phyloP scores from a whole-genome alignment of 2,888 invertebrate species.

The Chelonus formosanus region DNA sequence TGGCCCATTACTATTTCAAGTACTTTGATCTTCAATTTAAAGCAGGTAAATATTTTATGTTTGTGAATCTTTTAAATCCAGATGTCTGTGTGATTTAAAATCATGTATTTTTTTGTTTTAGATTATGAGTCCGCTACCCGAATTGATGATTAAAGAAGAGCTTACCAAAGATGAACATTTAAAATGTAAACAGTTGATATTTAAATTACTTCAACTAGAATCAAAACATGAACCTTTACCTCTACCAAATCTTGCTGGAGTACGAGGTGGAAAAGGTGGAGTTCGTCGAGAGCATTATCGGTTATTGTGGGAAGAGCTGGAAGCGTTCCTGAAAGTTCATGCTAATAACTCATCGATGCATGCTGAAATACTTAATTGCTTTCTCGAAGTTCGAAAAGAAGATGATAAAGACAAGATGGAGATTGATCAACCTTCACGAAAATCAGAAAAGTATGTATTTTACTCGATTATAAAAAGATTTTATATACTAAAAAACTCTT shows the following conservation, averaged over 20 bases:
- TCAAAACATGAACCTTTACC: conserved; percentile 84
- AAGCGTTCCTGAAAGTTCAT: conserved; percentile 80
- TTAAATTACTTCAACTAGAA: conserved; percentile 82
- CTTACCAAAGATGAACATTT: conserved; percentile 86
- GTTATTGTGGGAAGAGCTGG: conserved; percentile 89
- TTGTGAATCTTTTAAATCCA: too few relatives aligned
- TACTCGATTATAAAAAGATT: too few relatives aligned
- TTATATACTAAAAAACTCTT: background rate
- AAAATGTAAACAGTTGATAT: conserved; percentile 86
- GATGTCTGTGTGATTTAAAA: too few relatives aligned
- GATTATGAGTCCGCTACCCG: conserved; percentile 83
- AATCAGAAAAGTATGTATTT: conserved; percentile 67
- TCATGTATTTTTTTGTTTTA: conserved; percentile 51
- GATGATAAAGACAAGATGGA: conserved; percentile 71
- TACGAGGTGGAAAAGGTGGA: conserved; percentile 67
- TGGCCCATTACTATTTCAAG: conserved; percentile 90
- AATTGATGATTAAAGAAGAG: conserved; percentile 82
- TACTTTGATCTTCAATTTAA: conserved; percentile 86
- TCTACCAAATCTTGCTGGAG: conserved; percentile 74
- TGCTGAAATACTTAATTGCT: conserved; percentile 78
- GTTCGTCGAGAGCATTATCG: conserved; percentile 83
- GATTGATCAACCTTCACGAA: conserved; percentile 70
- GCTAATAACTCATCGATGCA: conserved; percentile 74
- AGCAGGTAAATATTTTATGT: conserved; percentile 64
- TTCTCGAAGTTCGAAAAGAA: conserved; percentile 76